Evolutionary conservation across 2,113 vertebrate genomes (phyloP), one percentile per base, ranked within the genome.

Genomic region (Formicarius rufipectus): DNA sequence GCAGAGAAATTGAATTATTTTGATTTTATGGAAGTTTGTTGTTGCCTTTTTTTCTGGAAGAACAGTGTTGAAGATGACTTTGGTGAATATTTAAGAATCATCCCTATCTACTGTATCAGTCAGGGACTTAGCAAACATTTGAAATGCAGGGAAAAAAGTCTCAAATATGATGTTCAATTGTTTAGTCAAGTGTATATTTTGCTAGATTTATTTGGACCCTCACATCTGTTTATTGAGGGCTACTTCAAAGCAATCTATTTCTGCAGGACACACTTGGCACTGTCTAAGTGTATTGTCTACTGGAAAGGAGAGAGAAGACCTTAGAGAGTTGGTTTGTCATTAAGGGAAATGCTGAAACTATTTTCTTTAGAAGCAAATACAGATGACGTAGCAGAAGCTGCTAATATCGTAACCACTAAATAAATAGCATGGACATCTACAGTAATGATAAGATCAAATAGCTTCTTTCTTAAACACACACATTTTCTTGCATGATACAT

Each of bases 241-340:
- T 84, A 68, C 74, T 96, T 96, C 72, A 96, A 93, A 95, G 84
- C 69, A 55, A 77, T 88, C 66, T 87, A 85, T 93, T 96, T 95
- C 90, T 95, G 86, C 88, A 91, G 68, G 85, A 92, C 55, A 47
- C 83, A 71, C 71, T 66, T 78, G 91, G 85, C 69, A 68, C 47
- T 59, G 35, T 67, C 52, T 68, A 73, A 92, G 74, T 50, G 39
- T 60, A 89, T 95, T 84, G 83, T 93, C 87, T 76, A 10, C 59
- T 84, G 58, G 49, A 73, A 90, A 77, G 63, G 62, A 77, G 77
- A 77, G 44, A 91, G 77, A 73, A 87, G 74, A 72, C 10, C 4
- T 81, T 42, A 37, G 18, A 84, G 28, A 45, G 53, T 78, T 59
- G 53, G 44, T 83, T 91, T 89, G 75, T 75, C 85, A 82, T 87